Base-by-base conservation (phyloP, 2,888 invertebrate genomes). In the Tetramorium bicarinatum region DNA sequence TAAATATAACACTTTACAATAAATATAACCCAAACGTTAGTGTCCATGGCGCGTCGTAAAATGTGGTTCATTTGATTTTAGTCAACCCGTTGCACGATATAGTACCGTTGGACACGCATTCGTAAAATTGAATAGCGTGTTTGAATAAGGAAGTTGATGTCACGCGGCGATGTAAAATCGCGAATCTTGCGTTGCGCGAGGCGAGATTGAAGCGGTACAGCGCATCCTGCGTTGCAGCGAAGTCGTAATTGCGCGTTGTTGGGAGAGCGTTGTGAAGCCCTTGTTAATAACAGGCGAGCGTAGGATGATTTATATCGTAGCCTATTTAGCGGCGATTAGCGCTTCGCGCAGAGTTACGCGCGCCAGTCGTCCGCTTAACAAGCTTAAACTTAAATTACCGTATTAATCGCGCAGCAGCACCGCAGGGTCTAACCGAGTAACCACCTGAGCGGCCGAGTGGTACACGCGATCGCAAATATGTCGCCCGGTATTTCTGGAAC, bases 201-300 rank as follows among this genome's bases (percentile, higher is more conserved):
- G 44, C 38, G 44, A 79, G 71, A 79, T 59, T 71, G 79, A 61
- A 38, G 25, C 77, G 56, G 67, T 18, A n/a, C 18, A n/a, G 11
- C 3, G 49, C 49, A 69, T 74, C 59, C 13, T n/a, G n/a, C 62
- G 52, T 25, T 38, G 25, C 41, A 29, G 52, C 52, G 21, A 84
- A 85, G 80, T 83, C 83, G 66, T 88, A 88, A 88, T 88, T 88
- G 83, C 77, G 52, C 80, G 79, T 66, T 88, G 85, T 85, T 66
- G 81, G 72, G 87, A 83, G 71, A 88, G 87, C 85, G 64, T 54
- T 66, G 56, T 52, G 41, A 74, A 18, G 38, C 71, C 41, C 64
- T 80, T 77, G 79, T 71, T 80, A 79, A 69, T 69, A 71, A 52
- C 61, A 76, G 84, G 59, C 84, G 67, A 11, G 74, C 74, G 61